Base-by-base conservation (phyloP, 2,888 invertebrate species). In the Diarsia brunnea region DNA sequence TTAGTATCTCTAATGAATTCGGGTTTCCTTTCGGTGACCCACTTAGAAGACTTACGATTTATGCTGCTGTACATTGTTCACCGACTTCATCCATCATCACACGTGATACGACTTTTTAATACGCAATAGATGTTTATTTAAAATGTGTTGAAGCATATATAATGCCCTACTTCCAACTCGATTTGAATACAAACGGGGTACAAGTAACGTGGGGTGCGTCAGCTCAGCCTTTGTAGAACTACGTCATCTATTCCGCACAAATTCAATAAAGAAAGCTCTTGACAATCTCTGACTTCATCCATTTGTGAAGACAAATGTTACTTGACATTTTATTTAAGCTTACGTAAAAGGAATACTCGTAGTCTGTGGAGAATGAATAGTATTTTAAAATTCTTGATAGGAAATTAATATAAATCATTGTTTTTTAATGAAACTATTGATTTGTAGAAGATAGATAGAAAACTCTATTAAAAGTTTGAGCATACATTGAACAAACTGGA, bases 111-210 rank as follows among this genome's bases (percentile, higher is more conserved):
- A 19, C 12, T 45, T 70, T 70, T 69, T 12, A 58, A 72, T 67
- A 79, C 64, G 31, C 61, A 73, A 55, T 38, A 27, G 27, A 69
- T 64, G 27, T 24, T 75, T 60, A 79, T 82, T 61, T 72, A 66
- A 66, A 79, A 75, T 72, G 49, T 60, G 75, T 60, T 60, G 31
- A 69, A 60, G 69, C 66, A 69, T 47, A 73, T 69, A 60, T 49
- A 61, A 70, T 65, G 85, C 14, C 60, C 70, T 49, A 79, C 16
- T 76, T 75, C n/a, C 47, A 69, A 8, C 21, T 31, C 19, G 58
- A 79, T 83, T 78, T 81, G 78, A 84, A 84, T 83, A 74, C 69
- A 83, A 84, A 83, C 82, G 61, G 69, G 19, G 69, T 64, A 61
- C 43, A 75, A 82, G 63, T 68, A 66, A 64, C 11, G 53, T 58